Conservation (phyloP, 2,113 vertebrate genomes). For the Albula goreensis region DNA sequence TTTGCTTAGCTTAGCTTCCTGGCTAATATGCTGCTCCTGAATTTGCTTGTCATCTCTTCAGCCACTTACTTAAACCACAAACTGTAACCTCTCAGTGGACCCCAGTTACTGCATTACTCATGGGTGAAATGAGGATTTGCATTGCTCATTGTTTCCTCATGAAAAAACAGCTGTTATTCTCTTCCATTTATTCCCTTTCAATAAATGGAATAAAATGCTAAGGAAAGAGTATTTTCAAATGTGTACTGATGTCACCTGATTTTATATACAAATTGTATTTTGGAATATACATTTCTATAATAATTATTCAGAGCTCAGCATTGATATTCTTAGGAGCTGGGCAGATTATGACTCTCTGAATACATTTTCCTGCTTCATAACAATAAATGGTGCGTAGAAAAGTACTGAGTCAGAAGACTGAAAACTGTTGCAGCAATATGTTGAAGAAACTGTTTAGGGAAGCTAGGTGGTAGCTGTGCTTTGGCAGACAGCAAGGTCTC, state of each 20-base stretch:
- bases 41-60: background rate
- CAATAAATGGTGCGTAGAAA: background rate
- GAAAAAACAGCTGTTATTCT: background rate
- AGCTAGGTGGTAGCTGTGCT: background rate
- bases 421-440: background rate
- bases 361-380: background rate
- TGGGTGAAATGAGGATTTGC: background rate
- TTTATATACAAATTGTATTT: too few species aligned
- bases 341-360: background rate
- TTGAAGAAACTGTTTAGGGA: background rate
- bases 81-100: background rate
- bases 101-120: background rate
- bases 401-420: background rate
- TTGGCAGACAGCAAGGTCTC: background rate
- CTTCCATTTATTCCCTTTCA: background rate
- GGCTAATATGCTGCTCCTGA: constrained; percentile 34
- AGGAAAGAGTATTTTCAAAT: too few species aligned
- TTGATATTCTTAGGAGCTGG: background rate
- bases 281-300: too few species aligned
- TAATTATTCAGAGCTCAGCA: background rate
- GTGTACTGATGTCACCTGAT: too few species aligned
- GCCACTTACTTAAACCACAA: background rate
- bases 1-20: constrained; percentile 38
- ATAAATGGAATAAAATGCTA: too few species aligned
- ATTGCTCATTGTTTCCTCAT: background rate